Percentiles rank a stretch among this genome's conserved stretches.
These are phyloP conservation scores for Pyrocoelia pectoralis DNA, from an alignment of 2,888 invertebrate species.

Conservation along the genomic window DNA sequence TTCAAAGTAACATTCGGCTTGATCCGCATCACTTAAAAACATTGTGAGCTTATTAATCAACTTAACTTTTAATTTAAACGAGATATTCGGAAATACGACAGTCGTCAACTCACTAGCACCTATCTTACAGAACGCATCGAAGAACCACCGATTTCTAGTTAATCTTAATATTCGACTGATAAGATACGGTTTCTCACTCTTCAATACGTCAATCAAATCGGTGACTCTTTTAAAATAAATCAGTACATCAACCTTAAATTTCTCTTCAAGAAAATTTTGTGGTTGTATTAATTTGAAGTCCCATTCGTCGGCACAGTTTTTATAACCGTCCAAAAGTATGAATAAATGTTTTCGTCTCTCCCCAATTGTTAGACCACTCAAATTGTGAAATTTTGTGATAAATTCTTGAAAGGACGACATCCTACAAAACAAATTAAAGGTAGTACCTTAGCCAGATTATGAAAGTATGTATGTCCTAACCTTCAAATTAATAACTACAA, in stretches of 20 bases:
- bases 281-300: constrained; percentile 17
- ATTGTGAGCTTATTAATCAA: constrained; percentile 27
- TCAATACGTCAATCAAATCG: constrained; percentile 28
- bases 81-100: constrained; percentile 22
- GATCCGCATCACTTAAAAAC: constrained; percentile 16
- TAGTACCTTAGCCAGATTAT: too few species aligned
- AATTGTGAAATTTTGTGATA: constrained; percentile 13
- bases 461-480: too few species aligned
- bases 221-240: constrained; percentile 24
- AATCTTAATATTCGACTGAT: constrained; percentile 31
- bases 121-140: constrained; percentile 22
- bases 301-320: not conserved
- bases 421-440: too few species aligned
- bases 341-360: constrained; percentile 23
- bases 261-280: constrained; percentile 21
- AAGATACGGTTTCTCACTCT: constrained; percentile 24
- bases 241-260: constrained; percentile 30
- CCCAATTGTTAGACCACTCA: constrained; percentile 19
- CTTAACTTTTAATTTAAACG: constrained; percentile 27
- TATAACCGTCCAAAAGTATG: not conserved
- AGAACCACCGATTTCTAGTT: constrained; percentile 28
- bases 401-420: constrained; percentile 15
- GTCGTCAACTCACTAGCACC: constrained; percentile 21
- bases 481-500: too few species aligned
- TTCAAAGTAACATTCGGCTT: constrained; percentile 27